Evolutionary conservation across 2,888 invertebrate species (phyloP).

Genomic region (Apodemia mormo): DNA sequence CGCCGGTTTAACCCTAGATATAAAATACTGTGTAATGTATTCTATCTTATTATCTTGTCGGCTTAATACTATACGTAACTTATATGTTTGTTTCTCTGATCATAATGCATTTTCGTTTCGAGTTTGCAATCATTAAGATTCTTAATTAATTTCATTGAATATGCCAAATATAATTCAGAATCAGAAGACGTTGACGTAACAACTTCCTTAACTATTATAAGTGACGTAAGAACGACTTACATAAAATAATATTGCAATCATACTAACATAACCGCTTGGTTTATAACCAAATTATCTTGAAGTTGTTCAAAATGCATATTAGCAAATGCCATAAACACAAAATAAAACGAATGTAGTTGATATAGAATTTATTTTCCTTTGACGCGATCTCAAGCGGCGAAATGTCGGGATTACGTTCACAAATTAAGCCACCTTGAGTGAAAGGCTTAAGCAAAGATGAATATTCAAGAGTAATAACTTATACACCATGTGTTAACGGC

Average conservation of each 20-base stretch:
- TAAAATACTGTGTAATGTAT: no score
- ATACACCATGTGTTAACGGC: slow-evolving; percentile 36
- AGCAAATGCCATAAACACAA: not conserved
- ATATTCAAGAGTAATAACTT: slow-evolving; percentile 31
- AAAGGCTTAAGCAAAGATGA: slow-evolving; percentile 35
- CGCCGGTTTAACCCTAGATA: no score
- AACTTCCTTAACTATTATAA: not conserved
- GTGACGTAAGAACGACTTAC: not conserved
- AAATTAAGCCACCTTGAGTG: slow-evolving; percentile 39
- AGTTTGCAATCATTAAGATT: no score
- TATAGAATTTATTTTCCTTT: slow-evolving; percentile 23
- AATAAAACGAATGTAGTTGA: not conserved
- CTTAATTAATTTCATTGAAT: no score
- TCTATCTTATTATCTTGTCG: no score
- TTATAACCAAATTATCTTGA: slow-evolving; percentile 2
- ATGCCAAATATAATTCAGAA: no score
- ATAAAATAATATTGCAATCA: not conserved
- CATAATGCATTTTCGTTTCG: no score
- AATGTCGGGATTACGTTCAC: slow-evolving; percentile 40
- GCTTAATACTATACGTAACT: no score
- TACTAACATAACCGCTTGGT: slow-evolving; percentile 5
- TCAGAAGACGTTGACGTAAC: not conserved
- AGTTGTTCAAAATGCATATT: slow-evolving; percentile 19
- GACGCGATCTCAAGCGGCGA: slow-evolving; percentile 26
- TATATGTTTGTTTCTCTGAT: no score